Base-by-base conservation (phyloP, 2,113 vertebrate species). In the Podilymbus podiceps region DNA sequence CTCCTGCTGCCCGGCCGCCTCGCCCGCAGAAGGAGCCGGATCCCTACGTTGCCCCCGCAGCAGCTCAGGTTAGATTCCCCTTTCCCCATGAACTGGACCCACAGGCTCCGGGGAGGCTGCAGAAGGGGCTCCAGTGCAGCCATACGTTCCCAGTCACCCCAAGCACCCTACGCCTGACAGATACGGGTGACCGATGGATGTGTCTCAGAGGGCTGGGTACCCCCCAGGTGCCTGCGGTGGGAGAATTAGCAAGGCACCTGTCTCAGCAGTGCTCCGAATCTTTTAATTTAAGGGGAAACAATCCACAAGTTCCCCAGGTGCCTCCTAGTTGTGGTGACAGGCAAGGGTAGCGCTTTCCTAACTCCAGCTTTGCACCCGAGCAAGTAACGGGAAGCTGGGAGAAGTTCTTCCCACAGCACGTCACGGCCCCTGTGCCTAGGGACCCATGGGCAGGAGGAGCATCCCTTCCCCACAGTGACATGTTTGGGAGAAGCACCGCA, bases 151-250 rank as follows among this genome's bases (percentile, higher is more conserved):
- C 52, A 11, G 24, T 12, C 49, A 12, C 9, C 15, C 31, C 3
- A 5, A 50, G 62, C 30, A 27, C 19, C 40, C 30, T 15, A 0
- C 28, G 19, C 84, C 53, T 76, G 53, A 46, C n/a, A n/a, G 38
- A 27, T 6, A 15, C 7, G 14, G 13, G 44, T 31, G 22, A 47
- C 15, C 24, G 3, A 4, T 0, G 11, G 58, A 42, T 8, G 3
- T 4, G 27, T 12, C 21, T 31, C 15, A 23, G 44, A 72, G 79
- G 72, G 55, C 38, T 69, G 76, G 23, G 15, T 59, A 38, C 2
- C 6, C 25, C 4, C 20, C 13, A 2, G 6, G 5, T 24, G 28
- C 60, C 24, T 27, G 28, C 9, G 50, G 12, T 5, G n/a, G 33
- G 47, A 75, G 52, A 16, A 38, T 17, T 27, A 69, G 33, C 2